Evolutionary conservation across 2,888 invertebrate species (phyloP).

Genomic region (Oscheius myriophilus): DNA sequence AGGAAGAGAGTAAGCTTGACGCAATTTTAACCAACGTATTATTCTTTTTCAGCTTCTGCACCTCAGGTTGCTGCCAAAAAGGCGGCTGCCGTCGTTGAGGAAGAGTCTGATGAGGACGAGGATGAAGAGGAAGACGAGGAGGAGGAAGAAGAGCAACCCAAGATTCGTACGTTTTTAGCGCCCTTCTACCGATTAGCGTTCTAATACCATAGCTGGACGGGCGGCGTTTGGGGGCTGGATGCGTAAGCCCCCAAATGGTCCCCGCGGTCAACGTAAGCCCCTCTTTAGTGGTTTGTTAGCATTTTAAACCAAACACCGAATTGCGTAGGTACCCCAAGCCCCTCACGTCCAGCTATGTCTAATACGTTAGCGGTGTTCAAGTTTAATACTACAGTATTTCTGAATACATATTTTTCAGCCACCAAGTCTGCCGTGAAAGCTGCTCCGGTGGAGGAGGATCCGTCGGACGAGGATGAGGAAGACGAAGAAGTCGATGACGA

Average conservation of each 20-base stretch:
- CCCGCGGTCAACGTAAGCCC: too few species aligned
- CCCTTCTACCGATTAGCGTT: slow-evolving; percentile 9
- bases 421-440: slow-evolving; percentile 18
- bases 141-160: slow-evolving; percentile 43
- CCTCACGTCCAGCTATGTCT: too few species aligned
- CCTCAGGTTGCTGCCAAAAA: slow-evolving; percentile 19
- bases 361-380: too few species aligned
- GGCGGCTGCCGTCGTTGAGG: slow-evolving; percentile 13
- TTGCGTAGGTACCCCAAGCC: too few species aligned
- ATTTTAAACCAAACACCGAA: too few species aligned
- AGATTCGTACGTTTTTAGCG: slow-evolving; percentile 7
- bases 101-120: slow-evolving; percentile 36
- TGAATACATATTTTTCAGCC: background rate
- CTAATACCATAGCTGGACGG: too few species aligned
- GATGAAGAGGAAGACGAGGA: slow-evolving; percentile 36
- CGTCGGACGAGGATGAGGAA: slow-evolving; percentile 40
- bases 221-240: too few species aligned
- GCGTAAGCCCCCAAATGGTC: too few species aligned
- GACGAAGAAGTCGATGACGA: slow-evolving; percentile 38
- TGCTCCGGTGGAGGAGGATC: slow-evolving; percentile 6
- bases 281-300: too few species aligned
- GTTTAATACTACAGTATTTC: too few species aligned
- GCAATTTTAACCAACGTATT: background rate
- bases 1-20: slow-evolving; percentile 13
- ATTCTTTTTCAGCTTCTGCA: background rate